phyloP scores from a whole-genome alignment of 2,888 invertebrate species.

The Ptilodon capucinus region DNA sequence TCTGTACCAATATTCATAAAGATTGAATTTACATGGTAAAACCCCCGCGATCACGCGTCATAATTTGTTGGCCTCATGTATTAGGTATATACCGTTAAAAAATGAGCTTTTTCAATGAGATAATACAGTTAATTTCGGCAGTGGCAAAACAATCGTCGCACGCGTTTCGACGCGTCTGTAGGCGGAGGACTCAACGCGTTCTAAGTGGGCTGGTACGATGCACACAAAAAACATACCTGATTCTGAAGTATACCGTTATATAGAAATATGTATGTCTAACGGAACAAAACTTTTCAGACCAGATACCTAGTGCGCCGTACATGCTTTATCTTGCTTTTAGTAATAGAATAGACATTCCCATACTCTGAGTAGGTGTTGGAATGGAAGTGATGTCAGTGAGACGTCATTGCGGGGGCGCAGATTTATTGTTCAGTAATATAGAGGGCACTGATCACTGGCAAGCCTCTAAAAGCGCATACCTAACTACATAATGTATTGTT shows the following conservation, averaged over 20 bases:
- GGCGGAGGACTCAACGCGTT: too few relatives aligned
- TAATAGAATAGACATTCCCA: conserved; percentile 14
- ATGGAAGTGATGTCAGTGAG: conserved; percentile 21
- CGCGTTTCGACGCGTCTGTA: too few relatives aligned
- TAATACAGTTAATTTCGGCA: too few relatives aligned
- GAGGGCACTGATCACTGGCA: background rate
- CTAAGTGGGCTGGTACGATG: conserved; percentile 24
- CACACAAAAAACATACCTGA: conserved; percentile 18
- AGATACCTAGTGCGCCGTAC: conserved; percentile 10
- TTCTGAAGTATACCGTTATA: conserved; percentile 30
- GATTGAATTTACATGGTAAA: too few relatives aligned
- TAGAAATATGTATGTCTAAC: conserved; percentile 26
- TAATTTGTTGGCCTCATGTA: too few relatives aligned
- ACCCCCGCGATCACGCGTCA: too few relatives aligned
- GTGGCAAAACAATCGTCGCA: too few relatives aligned
- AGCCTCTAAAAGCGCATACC: background rate
- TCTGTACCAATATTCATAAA: too few relatives aligned
- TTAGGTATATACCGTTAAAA: too few relatives aligned
- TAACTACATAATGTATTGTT: background rate
- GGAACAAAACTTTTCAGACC: conserved; percentile 15
- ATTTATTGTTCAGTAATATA: background rate
- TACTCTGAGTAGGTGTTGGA: conserved; percentile 16
- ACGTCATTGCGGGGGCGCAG: conserved; percentile 14
- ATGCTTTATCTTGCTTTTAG: conserved; percentile 19
- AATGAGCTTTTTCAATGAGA: too few relatives aligned